These are phyloP conservation scores for Crypturellus tataupa DNA, from an alignment of 2,797 vertebrate species.

Conservation along the genomic window DNA sequence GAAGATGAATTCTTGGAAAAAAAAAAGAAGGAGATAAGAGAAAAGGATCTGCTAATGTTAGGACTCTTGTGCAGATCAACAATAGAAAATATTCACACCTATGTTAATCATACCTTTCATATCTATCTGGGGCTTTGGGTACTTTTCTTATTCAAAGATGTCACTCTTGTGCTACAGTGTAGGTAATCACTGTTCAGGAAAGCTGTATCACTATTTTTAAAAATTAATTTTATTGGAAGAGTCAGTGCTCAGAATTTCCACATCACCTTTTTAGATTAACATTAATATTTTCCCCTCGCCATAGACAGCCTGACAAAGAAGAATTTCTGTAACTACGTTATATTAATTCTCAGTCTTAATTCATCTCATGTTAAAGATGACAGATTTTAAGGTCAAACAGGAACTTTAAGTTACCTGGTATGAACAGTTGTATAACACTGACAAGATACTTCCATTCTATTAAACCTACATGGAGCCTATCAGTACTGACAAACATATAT, in stretches of 20 bases:
- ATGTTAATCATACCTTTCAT: neutral
- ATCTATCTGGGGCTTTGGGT: neutral
- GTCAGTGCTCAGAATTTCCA: neutral
- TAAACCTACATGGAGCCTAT: neutral
- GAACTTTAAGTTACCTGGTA: neutral
- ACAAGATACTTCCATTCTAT: neutral
- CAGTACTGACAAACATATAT: neutral
- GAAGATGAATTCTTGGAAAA: neutral
- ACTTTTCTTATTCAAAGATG: neutral
- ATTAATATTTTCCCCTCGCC: neutral
- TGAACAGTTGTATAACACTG: neutral
- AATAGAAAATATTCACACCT: neutral
- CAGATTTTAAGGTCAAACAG: neutral
- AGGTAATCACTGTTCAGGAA: neutral
- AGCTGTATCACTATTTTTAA: neutral
- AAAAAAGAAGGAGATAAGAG: neutral
- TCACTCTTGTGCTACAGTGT: accelerated
- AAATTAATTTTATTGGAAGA: neutral
- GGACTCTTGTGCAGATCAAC: no score
- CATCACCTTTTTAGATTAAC: neutral
- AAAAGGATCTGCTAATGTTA: neutral
- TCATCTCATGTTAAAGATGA: neutral
- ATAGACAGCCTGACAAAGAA: neutral
- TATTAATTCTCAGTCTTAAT: neutral
- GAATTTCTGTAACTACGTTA: neutral